phyloP scores from a whole-genome alignment of 2,888 invertebrate species.

The Campoplex nolae region DNA sequence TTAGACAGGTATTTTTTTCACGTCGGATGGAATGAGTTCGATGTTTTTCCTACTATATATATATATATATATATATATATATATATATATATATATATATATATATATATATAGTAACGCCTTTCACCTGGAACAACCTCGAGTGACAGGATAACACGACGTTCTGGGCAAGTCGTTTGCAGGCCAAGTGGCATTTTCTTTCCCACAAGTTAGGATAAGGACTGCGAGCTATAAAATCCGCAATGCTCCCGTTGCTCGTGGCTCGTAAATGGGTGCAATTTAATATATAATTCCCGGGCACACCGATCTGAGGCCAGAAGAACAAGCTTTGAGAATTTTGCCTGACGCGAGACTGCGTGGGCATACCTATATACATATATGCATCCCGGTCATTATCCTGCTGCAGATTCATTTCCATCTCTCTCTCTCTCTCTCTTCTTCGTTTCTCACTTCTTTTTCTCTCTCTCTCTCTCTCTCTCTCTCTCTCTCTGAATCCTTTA shows the following conservation, averaged over 20 bases:
- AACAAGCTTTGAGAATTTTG: conserved; percentile 27
- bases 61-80: too few species aligned
- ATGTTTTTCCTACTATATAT: too few species aligned
- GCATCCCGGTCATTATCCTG: conserved; percentile 69
- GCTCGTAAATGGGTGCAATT: conserved; percentile 29
- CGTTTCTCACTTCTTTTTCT: background rate
- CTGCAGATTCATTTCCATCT: conserved; percentile 46
- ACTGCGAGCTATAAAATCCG: conserved; percentile 11
- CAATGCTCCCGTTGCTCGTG: conserved; percentile 17
- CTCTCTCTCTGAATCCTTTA: background rate
- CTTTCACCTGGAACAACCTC: conserved; percentile 14
- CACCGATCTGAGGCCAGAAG: background rate
- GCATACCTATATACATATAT: background rate
- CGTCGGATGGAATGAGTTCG: background rate
- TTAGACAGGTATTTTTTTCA: background rate
- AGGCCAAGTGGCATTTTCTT: conserved; percentile 58
- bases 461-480: too few species aligned
- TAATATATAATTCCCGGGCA: conserved; percentile 25
- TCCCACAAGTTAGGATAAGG: conserved; percentile 44
- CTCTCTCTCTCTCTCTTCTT: background rate
- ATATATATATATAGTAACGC: background rate
- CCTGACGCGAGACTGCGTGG: conserved; percentile 44
- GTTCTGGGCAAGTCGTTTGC: background rate
- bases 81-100: too few species aligned
- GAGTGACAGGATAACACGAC: conserved; percentile 5